These are phyloP conservation scores for Rhyzopertha dominica DNA, from an alignment of 1,140 invertebrate species.

Conservation along the genomic window DNA sequence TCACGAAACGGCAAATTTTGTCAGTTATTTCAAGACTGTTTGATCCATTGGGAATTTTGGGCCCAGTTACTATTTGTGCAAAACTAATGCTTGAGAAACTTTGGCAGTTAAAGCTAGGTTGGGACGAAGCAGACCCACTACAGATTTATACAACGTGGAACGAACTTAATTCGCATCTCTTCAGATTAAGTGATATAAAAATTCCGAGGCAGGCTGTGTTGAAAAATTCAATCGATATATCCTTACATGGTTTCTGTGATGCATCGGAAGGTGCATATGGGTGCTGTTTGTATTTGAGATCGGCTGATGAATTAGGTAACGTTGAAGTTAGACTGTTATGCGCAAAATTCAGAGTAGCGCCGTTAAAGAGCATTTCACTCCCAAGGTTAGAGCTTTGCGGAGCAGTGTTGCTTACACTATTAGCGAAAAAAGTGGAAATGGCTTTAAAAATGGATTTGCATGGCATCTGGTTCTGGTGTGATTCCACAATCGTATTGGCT, in stretches of 20 bases:
- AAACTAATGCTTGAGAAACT: constrained; percentile 11
- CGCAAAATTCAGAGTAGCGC: constrained; percentile 37
- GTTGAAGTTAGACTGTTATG: constrained; percentile 20
- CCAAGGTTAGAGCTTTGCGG: constrained; percentile 35
- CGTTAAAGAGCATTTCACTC: constrained; percentile 30
- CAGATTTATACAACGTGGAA: constrained; percentile 4
- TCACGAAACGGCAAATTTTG: constrained; percentile 5
- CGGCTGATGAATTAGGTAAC: background rate
- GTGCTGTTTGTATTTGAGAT: constrained; percentile 39
- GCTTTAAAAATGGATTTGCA: no score
- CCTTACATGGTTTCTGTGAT: constrained; percentile 41
- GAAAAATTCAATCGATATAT: background rate
- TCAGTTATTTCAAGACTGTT: constrained; percentile 8
- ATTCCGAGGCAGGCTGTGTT: background rate
- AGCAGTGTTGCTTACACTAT: constrained; percentile 23
- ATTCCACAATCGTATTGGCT: constrained; percentile 35
- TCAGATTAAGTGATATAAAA: background rate
- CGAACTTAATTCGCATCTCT: background rate
- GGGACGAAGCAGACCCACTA: constrained; percentile 8
- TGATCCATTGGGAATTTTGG: constrained; percentile 13
- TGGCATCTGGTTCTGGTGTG: no score
- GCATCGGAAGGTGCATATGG: constrained; percentile 41
- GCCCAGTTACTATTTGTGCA: constrained; percentile 1
- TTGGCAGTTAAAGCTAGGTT: constrained; percentile 6
- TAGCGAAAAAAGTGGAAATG: constrained; percentile 15